A percentile compares a stretch with the other conserved stretches of the same genome.
Evolutionary conservation across 2,113 vertebrate species (phyloP).

Genomic region (Hemicordylus capensis): DNA sequence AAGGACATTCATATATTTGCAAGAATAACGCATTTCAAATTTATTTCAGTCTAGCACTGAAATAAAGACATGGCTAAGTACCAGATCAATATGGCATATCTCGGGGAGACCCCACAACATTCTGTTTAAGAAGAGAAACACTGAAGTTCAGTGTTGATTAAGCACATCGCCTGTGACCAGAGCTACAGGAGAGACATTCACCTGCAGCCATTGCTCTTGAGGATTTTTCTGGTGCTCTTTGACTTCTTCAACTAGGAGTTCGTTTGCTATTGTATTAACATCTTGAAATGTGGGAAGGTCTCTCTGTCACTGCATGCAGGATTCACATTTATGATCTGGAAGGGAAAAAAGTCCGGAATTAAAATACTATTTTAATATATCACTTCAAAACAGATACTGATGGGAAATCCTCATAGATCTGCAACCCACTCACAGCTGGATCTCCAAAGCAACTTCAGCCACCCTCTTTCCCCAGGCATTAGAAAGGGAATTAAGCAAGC

Average conservation of each 20-base stretch:
- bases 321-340: constrained; percentile 74
- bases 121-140: background rate
- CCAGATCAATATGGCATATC: background rate
- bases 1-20: constrained; percentile 21
- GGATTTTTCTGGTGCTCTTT: constrained; percentile 59
- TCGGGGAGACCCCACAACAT: background rate
- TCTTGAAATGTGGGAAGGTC: constrained; percentile 37
- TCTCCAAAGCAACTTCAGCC: background rate
- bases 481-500: background rate
- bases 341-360: constrained; percentile 22
- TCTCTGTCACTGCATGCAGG: constrained; percentile 56
- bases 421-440: background rate
- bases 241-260: constrained; percentile 59
- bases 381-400: accelerated
- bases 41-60: background rate
- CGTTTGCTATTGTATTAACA: constrained; percentile 72
- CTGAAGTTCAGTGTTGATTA: background rate
- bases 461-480: accelerated
- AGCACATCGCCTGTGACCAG: background rate
- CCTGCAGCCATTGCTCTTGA: constrained; percentile 87
- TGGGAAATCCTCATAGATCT: background rate
- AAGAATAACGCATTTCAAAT: constrained; percentile 12
- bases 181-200: constrained; percentile 69
- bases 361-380: background rate
- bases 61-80: constrained; percentile 2